Conservation (phyloP, 1,140 invertebrate species). For the Mizuhopecten yessoensis region DNA sequence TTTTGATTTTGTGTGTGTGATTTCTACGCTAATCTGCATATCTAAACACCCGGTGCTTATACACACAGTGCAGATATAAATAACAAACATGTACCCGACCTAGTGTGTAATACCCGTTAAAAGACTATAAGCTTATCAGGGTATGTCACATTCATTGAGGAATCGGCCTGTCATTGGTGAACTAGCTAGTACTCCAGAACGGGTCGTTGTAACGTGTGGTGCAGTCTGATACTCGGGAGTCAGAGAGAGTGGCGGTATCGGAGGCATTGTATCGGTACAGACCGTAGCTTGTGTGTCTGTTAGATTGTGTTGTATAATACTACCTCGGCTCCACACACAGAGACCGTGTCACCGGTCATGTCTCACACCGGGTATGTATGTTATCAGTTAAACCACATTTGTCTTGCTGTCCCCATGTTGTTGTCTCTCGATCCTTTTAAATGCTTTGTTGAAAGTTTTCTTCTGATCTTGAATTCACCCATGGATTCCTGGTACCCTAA, state of each 20-base stretch:
- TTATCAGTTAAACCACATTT: not conserved
- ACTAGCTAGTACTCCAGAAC: too few species aligned
- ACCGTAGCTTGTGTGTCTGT: not conserved
- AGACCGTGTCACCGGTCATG: not conserved
- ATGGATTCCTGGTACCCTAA: not conserved
- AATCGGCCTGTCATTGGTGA: not conserved
- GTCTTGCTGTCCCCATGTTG: not conserved
- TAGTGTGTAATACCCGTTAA: not conserved
- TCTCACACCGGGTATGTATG: constrained; percentile 23
- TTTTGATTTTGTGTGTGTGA: constrained; percentile 38
- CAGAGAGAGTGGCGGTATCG: too few species aligned
- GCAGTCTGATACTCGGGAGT: not conserved
- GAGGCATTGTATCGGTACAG: too few species aligned
- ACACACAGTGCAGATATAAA: not conserved
- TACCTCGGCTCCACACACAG: not conserved
- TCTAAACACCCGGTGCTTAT: not conserved
- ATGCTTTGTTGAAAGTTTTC: not conserved
- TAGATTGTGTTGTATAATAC: not conserved
- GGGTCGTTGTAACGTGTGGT: not conserved
- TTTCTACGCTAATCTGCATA: constrained; percentile 16
- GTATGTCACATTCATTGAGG: constrained; percentile 37
- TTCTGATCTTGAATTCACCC: not conserved
- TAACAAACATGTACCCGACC: not conserved
- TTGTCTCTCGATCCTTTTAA: not conserved
- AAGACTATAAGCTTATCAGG: not conserved